A percentile compares a stretch with the other conserved stretches of the same genome.
phyloP scores from a whole-genome alignment of 2,797 vertebrate genomes.

The Hapalemur alaotrensis region DNA sequence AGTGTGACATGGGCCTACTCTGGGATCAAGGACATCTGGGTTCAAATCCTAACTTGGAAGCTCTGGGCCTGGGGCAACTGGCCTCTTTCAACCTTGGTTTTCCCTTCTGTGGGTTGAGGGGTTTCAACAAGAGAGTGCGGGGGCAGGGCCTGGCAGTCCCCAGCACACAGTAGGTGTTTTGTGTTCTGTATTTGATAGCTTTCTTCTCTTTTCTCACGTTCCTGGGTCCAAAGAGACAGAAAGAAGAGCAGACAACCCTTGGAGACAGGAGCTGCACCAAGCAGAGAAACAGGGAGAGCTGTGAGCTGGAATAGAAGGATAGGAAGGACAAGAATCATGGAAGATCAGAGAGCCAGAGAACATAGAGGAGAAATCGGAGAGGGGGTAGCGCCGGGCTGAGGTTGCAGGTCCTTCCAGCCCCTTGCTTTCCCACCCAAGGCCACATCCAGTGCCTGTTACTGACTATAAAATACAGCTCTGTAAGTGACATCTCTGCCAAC shows the following conservation, averaged over 20 bases:
- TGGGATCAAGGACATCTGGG: not conserved
- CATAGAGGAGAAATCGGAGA: not conserved
- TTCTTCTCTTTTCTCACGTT: not conserved
- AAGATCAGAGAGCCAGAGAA: not conserved
- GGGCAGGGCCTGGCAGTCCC: not conserved
- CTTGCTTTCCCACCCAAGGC: not conserved
- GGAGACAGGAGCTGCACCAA: not conserved
- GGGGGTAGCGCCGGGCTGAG: not conserved
- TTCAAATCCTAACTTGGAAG: not conserved
- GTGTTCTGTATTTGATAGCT: not conserved
- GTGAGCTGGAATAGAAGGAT: not conserved
- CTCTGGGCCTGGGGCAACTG: not conserved
- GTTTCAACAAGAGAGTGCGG: not conserved
- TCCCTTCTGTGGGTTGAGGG: not conserved
- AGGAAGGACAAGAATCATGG: not conserved
- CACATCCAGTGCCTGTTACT: rapidly evolving
- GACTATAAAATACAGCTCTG: not conserved
- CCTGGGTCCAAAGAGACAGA: not conserved
- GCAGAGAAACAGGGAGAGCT: not conserved
- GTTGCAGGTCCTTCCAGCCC: not conserved
- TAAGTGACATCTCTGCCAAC: not conserved
- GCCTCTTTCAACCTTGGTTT: not conserved
- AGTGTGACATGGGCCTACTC: not conserved
- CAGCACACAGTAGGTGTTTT: not conserved
- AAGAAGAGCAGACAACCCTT: not conserved